Conservation (phyloP, 2,888 invertebrate genomes). For the Aradus depressus region DNA sequence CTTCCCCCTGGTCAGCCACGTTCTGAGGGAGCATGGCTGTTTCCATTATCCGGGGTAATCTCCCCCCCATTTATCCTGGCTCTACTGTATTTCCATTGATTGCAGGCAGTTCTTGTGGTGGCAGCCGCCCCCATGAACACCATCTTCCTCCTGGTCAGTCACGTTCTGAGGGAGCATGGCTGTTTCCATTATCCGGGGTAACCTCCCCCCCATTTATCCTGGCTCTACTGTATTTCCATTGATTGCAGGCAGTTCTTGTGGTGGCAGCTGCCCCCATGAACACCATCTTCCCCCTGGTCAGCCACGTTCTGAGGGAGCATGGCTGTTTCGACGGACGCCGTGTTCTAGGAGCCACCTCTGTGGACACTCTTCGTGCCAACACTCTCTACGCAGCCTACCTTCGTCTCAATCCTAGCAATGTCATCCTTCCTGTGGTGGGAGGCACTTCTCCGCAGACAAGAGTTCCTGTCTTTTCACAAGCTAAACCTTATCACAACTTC, state of each 20-base stretch:
- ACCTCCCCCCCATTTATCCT: not conserved
- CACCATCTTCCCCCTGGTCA: not conserved
- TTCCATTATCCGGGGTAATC: not conserved
- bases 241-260: slow-evolving; percentile 6
- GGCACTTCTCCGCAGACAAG: slow-evolving; percentile 5
- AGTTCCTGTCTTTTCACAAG: slow-evolving; percentile 6
- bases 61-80: no score
- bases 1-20: not conserved
- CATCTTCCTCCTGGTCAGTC: not conserved
- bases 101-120: slow-evolving; percentile 7
- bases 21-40: not conserved
- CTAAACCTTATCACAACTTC: not conserved
- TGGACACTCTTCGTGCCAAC: slow-evolving; percentile 4
- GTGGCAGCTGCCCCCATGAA: not conserved
- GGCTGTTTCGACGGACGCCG: slow-evolving; percentile 2
- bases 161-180: not conserved
- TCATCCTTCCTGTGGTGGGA: slow-evolving; percentile 6
- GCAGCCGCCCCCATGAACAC: not conserved
- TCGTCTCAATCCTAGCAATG: not conserved
- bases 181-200: no score
- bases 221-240: not conserved
- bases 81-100: no score
- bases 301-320: not conserved
- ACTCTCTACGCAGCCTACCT: not conserved
- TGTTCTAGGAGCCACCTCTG: slow-evolving; percentile 3